These are phyloP conservation scores for Notodonta dromedarius DNA, from an alignment of 2,888 invertebrate genomes.

Conservation along the genomic window DNA sequence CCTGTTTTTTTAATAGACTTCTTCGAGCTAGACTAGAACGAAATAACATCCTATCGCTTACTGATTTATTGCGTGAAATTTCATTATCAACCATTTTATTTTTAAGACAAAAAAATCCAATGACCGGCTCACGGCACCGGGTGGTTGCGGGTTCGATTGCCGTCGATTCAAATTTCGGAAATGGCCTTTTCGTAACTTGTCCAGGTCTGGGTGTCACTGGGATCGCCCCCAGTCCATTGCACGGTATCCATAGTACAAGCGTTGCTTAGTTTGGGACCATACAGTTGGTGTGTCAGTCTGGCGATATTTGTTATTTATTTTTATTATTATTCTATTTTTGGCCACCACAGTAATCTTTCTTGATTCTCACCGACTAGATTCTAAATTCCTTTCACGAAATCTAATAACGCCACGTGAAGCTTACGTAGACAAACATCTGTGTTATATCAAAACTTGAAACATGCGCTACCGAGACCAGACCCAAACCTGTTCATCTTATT, in stretches of 20 bases:
- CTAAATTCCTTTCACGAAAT: conserved; percentile 1
- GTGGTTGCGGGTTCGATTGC: no score
- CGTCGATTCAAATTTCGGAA: no score
- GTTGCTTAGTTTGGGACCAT: no score
- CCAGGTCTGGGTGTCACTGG: no score
- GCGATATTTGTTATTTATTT: no score
- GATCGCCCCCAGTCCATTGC: no score
- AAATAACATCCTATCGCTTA: neutral
- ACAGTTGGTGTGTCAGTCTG: no score
- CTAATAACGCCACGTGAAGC: neutral
- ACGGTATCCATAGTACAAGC: no score
- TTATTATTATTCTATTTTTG: neutral
- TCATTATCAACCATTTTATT: neutral
- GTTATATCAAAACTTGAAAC: neutral
- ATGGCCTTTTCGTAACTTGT: no score
- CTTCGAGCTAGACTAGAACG: conserved; percentile 3
- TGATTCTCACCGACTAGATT: neutral
- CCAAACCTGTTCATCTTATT: conserved; percentile 1
- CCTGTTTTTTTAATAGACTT: conserved; percentile 12
- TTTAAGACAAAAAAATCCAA: neutral
- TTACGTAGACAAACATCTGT: conserved; percentile 1
- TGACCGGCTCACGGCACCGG: no score
- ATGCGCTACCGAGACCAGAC: neutral
- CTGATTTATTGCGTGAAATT: neutral
- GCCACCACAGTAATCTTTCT: neutral